Evolutionary conservation across 2,888 invertebrate species (phyloP).

Genomic region (Nezara viridula): DNA sequence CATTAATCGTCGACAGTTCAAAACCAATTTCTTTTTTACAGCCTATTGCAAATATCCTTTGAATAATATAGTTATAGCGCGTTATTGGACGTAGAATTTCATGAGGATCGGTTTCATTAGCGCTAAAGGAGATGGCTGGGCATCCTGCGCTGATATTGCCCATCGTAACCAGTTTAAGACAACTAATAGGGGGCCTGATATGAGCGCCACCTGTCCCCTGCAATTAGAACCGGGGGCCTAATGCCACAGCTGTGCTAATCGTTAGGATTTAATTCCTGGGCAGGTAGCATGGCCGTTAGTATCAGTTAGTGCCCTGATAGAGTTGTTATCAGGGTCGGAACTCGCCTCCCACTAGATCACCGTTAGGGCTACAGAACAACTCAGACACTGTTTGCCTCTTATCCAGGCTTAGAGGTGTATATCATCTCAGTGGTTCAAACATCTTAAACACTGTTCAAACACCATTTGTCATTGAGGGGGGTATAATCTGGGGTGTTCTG

Average conservation of each 20-base stretch:
- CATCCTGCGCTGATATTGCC: neutral
- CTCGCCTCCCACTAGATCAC: slow-evolving; percentile 36
- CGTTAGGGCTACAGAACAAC: slow-evolving; percentile 47
- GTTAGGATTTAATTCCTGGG: slow-evolving; percentile 35
- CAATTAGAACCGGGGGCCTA: slow-evolving; percentile 26
- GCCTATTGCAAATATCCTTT: neutral
- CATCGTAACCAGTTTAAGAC: slow-evolving; percentile 34
- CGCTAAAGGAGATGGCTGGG: neutral
- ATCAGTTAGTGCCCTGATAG: slow-evolving; percentile 44
- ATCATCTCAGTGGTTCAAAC: slow-evolving; percentile 47
- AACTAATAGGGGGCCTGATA: slow-evolving; percentile 27
- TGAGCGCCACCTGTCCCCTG: slow-evolving; percentile 36
- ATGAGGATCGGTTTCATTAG: neutral
- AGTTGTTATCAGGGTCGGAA: slow-evolving; percentile 32
- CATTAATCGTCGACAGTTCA: neutral
- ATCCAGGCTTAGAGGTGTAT: slow-evolving; percentile 35
- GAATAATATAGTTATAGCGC: neutral
- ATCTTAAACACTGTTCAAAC: slow-evolving; percentile 49
- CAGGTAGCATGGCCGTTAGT: slow-evolving; percentile 3
- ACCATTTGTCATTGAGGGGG: slow-evolving; percentile 38
- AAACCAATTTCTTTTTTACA: neutral
- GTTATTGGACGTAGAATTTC: neutral
- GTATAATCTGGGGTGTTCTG: slow-evolving; percentile 30
- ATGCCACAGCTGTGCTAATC: slow-evolving; percentile 34
- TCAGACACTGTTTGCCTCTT: slow-evolving; percentile 48